These are phyloP conservation scores for Zophobas morio DNA, from an alignment of 1,140 invertebrate species.

Conservation along the genomic window DNA sequence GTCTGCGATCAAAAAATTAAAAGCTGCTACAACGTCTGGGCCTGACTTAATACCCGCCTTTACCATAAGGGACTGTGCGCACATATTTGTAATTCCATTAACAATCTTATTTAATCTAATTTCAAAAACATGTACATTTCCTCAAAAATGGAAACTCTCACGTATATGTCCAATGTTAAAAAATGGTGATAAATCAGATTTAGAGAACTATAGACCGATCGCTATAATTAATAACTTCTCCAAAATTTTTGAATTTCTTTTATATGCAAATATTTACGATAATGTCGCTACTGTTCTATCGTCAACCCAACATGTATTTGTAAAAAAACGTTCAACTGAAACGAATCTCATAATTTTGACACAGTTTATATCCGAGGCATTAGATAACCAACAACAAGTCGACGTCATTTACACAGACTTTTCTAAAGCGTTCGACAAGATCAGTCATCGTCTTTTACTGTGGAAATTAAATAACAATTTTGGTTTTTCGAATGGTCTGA, in stretches of 20 bases:
- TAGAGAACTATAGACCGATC: not conserved
- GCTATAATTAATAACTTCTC: not conserved
- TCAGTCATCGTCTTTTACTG: no score
- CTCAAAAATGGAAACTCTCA: not conserved
- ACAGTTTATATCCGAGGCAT: not conserved
- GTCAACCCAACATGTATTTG: not conserved
- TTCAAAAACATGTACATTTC: not conserved
- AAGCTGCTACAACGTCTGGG: not conserved
- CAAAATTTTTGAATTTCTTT: no score
- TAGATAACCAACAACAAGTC: not conserved
- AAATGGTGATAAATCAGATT: no score
- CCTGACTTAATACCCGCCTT: not conserved
- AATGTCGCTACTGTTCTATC: not conserved
- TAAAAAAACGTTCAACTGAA: not conserved
- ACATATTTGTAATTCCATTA: not conserved
- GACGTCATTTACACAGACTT: no score
- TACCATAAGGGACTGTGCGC: not conserved
- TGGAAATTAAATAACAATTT: no score
- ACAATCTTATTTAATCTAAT: not conserved
- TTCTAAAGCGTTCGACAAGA: no score
- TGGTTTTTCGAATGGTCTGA: no score
- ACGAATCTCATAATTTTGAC: not conserved
- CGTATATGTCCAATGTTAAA: not conserved
- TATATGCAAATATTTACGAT: no score
- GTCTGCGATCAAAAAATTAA: not conserved